phyloP scores from a whole-genome alignment of 2,113 vertebrate genomes.

The Paradoxurus hermaphroditus region DNA sequence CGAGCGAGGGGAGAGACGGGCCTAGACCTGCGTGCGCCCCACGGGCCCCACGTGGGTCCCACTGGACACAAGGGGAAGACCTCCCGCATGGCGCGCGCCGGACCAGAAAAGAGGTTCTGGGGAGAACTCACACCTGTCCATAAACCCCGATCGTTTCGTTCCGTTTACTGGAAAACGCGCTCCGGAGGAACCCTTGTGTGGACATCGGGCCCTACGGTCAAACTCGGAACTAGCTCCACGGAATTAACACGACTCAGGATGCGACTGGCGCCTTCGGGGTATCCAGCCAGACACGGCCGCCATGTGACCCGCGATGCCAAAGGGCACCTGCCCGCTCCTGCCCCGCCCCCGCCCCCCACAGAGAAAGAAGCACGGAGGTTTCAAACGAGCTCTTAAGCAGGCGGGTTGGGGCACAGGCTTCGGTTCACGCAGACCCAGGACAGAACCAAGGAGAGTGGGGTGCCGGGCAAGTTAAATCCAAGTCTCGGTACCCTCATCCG shows the following conservation, averaged over 20 bases:
- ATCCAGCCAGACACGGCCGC: rapidly evolving
- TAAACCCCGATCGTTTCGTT: neutral
- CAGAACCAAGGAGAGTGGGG: neutral
- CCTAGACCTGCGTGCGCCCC: rapidly evolving
- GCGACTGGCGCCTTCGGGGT: rapidly evolving
- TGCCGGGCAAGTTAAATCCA: neutral
- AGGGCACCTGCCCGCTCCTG: neutral
- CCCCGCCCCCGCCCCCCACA: neutral
- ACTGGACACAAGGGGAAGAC: neutral
- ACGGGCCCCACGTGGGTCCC: rapidly evolving
- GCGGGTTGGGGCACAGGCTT: rapidly evolving
- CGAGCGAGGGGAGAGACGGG: neutral
- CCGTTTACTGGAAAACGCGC: rapidly evolving
- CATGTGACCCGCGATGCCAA: neutral
- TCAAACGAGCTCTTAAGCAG: neutral
- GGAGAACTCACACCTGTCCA: neutral
- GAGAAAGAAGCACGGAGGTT: neutral
- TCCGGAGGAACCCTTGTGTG: rapidly evolving
- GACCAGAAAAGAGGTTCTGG: neutral
- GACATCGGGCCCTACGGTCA: neutral
- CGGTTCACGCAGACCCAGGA: too few species aligned
- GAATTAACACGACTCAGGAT: too few species aligned
- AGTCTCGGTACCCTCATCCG: neutral
- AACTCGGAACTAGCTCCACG: neutral
- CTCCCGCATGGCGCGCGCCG: rapidly evolving